Base-by-base conservation (phyloP, 1,140 invertebrate genomes). In the Brachionus angularis region DNA sequence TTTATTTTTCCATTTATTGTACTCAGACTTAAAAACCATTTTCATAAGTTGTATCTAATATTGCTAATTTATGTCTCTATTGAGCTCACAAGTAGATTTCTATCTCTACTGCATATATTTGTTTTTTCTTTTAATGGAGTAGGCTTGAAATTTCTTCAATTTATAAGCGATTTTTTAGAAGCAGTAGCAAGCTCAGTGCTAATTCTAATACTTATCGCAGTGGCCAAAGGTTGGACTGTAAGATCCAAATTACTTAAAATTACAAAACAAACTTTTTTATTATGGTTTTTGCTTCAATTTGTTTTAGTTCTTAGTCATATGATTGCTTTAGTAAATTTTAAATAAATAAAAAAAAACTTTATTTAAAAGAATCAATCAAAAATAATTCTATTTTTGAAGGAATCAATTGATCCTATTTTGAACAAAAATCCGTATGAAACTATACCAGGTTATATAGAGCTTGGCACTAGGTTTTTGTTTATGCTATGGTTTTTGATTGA, bases 351-450 rank as follows among this genome's bases (percentile, higher is more conserved):
- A n/a, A n/a, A n/a, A n/a, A n/a, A n/a, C n/a, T n/a, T n/a, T n/a
- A n/a, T n/a, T n/a, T n/a, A n/a, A n/a, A n/a, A n/a, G n/a, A n/a
- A n/a, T n/a, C n/a, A n/a, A n/a, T n/a, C n/a, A n/a, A n/a, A n/a
- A n/a, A n/a, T n/a, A n/a, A n/a, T n/a, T n/a, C n/a, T n/a, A n/a
- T 74, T 74, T 72, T 80, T 87, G 21, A 78, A 95, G 91, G 92
- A 89, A 44, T 91, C 94, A 84, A 89, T 96, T 33, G 91, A 96
- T 80, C 91, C 93, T 46, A 91, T 96, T 75, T 91, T 93, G 80
- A 92, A 96, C 77, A 91, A 93, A 62, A 92, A 96, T 79, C 91
- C 95, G 77, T 97, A 94, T 81, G 91, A 96, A 82, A 96, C 93
- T 5, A 93, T 91, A 89, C 92, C 93, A 2, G 93, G 93, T 3